Evolutionary conservation across 2,113 vertebrate species (phyloP).

Genomic region (Halcyon senegalensis): DNA sequence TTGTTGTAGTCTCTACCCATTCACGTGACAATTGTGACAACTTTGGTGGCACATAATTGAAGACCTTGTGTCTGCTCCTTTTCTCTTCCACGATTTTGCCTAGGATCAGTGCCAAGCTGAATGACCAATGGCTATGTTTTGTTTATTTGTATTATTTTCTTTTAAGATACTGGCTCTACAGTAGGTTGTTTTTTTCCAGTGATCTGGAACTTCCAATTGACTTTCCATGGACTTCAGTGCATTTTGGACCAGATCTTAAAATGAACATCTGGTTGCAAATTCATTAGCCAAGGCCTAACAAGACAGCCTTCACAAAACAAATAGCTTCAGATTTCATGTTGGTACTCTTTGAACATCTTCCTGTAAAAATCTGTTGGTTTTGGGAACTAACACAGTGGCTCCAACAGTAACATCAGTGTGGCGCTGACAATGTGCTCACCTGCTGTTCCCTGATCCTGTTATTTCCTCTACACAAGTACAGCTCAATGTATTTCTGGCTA

Average conservation of each 20-base stretch:
- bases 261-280: constrained; percentile 43
- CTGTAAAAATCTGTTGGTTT: not conserved
- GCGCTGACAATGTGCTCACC: not conserved
- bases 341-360: not conserved
- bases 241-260: constrained; percentile 33
- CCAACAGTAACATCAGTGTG: not conserved
- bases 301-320: not conserved
- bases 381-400: not conserved
- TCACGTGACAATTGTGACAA: not conserved
- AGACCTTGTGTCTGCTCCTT: not conserved
- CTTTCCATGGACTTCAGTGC: constrained; percentile 37
- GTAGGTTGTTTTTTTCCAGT: not conserved
- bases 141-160: not conserved
- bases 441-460: constrained; percentile 31
- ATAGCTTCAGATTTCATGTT: not conserved
- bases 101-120: not conserved
- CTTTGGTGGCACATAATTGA: not conserved
- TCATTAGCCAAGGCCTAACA: not conserved
- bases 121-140: not conserved
- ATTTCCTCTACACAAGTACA: constrained; percentile 38
- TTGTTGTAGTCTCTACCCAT: not conserved
- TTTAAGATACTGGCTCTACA: not conserved
- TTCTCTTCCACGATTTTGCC: not conserved
- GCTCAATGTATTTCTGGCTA: constrained; percentile 21
- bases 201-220: constrained; percentile 5